Evolutionary conservation across 2,113 vertebrate species (phyloP).

Genomic region (Erythrolamprus reginae): DNA sequence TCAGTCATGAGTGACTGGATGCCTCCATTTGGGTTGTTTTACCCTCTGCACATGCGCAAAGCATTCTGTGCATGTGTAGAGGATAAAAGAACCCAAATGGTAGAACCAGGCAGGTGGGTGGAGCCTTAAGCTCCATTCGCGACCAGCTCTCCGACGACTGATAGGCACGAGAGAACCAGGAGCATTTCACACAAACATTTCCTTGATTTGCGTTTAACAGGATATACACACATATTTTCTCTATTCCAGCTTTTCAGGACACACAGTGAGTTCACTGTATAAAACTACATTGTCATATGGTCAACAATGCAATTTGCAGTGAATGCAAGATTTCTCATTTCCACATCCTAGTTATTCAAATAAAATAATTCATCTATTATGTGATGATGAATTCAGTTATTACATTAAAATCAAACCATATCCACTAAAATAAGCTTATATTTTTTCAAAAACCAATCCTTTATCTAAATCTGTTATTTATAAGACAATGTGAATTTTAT

Average conservation of each 20-base stretch:
- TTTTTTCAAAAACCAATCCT: background rate
- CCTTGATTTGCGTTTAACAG: conserved; percentile 25
- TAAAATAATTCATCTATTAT: background rate
- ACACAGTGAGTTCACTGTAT: conserved; percentile 45
- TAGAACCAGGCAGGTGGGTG: too few relatives aligned
- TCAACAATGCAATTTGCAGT: conserved; percentile 20
- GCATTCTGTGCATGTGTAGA: too few relatives aligned
- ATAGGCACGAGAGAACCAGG: too few relatives aligned
- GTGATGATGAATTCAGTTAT: background rate
- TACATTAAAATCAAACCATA: background rate
- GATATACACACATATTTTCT: conserved; percentile 4
- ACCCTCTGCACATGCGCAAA: too few relatives aligned
- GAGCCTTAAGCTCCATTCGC: too few relatives aligned
- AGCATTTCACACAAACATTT: conserved; percentile 11
- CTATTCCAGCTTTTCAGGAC: background rate
- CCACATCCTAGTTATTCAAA: conserved; percentile 15
- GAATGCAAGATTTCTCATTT: conserved; percentile 7
- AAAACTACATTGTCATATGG: conserved; percentile 33
- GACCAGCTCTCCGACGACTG: too few relatives aligned
- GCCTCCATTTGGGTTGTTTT: too few relatives aligned
- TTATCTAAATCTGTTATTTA: background rate
- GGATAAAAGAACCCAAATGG: too few relatives aligned
- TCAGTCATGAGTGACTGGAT: too few relatives aligned
- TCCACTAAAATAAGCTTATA: background rate
- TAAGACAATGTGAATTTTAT: background rate